Conservation (phyloP, 2,113 vertebrate genomes). For the Equus przewalskii region DNA sequence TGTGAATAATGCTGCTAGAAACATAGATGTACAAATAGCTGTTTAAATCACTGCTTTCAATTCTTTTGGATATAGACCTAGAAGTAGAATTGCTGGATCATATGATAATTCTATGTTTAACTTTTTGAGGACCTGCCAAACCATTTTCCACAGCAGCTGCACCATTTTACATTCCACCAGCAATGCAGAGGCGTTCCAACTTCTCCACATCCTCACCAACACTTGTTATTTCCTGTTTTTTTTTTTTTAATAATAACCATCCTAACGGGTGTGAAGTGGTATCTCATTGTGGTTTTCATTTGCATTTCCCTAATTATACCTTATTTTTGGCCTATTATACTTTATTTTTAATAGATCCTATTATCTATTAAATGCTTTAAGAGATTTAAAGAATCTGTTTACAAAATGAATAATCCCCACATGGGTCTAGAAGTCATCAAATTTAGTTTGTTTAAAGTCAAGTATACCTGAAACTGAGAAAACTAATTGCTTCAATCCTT, state of each 20-base stretch:
- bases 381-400: constrained; percentile 6
- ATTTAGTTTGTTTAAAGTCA: constrained; percentile 51
- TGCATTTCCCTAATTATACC: background rate
- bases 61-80: background rate
- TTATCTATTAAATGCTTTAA: background rate
- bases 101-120: background rate
- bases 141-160: background rate
- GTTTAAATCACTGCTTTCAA: background rate
- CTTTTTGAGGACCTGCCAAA: background rate
- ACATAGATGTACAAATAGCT: background rate
- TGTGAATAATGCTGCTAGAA: constrained; percentile 14
- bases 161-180: background rate
- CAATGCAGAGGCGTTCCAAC: background rate
- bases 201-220: background rate
- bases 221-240: background rate
- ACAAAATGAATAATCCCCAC: background rate
- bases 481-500: background rate
- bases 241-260: background rate
- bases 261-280: background rate
- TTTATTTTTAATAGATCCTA: background rate
- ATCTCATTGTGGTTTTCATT: background rate
- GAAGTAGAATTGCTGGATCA: background rate
- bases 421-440: background rate
- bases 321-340: background rate
- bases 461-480: background rate